These are phyloP conservation scores for Nomada lathburiana DNA, from an alignment of 2,888 invertebrate genomes.

Conservation along the genomic window DNA sequence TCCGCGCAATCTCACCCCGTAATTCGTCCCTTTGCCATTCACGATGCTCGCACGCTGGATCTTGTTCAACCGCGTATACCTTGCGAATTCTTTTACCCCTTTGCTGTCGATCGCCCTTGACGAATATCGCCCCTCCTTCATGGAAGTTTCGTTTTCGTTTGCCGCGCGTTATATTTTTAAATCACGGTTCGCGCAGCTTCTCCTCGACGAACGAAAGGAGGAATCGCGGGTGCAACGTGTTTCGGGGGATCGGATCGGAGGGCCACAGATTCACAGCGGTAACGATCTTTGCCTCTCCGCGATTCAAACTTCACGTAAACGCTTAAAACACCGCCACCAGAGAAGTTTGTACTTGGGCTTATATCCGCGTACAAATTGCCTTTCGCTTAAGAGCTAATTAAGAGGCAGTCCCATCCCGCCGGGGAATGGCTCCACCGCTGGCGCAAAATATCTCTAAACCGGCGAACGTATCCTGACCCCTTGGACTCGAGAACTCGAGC, in stretches of 20 bases:
- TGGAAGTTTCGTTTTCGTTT: too few species aligned
- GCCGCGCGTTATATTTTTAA: too few species aligned
- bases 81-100: too few species aligned
- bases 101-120: not conserved
- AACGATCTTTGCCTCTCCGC: constrained; percentile 46
- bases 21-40: constrained; percentile 49
- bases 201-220: not conserved
- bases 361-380: constrained; percentile 69
- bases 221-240: constrained; percentile 4
- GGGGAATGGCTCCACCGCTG: constrained; percentile 43
- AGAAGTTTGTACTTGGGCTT: constrained; percentile 69
- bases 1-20: constrained; percentile 49
- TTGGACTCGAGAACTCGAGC: constrained; percentile 47
- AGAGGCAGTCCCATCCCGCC: constrained; percentile 58
- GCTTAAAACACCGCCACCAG: constrained; percentile 63
- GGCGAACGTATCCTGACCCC: constrained; percentile 63
- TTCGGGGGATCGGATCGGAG: constrained; percentile 7
- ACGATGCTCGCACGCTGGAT: constrained; percentile 12
- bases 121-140: too few species aligned
- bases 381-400: constrained; percentile 74
- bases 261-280: constrained; percentile 37
- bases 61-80: not conserved
- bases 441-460: constrained; percentile 62
- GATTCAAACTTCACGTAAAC: constrained; percentile 70
- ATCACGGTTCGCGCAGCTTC: not conserved